These are phyloP conservation scores for Tenthredo distinguenda DNA, from an alignment of 2,888 invertebrate genomes.

Conservation along the genomic window DNA sequence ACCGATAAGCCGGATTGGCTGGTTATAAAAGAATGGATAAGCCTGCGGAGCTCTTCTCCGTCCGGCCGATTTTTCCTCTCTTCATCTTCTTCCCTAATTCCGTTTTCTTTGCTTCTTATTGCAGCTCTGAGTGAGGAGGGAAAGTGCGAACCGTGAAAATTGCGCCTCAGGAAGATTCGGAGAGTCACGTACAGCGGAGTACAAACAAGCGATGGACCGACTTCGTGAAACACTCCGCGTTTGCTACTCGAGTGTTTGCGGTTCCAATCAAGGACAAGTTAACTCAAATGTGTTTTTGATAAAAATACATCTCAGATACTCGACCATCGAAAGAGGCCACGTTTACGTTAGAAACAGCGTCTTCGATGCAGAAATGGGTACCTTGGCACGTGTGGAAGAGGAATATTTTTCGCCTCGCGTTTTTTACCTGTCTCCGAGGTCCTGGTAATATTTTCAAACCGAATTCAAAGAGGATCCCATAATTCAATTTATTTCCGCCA, in stretches of 20 bases:
- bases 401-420: neutral
- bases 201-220: conserved; percentile 49
- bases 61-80: neutral
- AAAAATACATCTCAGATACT: conserved; percentile 48
- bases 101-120: neutral
- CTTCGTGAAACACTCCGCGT: conserved; percentile 25
- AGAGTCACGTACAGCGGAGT: conserved; percentile 41
- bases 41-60: neutral
- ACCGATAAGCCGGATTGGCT: neutral
- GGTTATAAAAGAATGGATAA: neutral
- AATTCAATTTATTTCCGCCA: neutral
- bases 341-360: neutral
- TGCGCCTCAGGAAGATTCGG: conserved; percentile 5
- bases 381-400: neutral
- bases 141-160: neutral
- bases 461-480: neutral
- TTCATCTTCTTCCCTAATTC: neutral
- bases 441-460: neutral
- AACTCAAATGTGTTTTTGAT: conserved; percentile 49
- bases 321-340: conserved; percentile 7
- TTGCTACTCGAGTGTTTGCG: conserved; percentile 39
- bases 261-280: conserved; percentile 41
- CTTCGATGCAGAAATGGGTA: neutral
- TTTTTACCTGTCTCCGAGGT: neutral
- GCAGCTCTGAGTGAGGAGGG: neutral